Evolutionary conservation across 2,888 invertebrate genomes (phyloP).

Genomic region (Apamea crenata): DNA sequence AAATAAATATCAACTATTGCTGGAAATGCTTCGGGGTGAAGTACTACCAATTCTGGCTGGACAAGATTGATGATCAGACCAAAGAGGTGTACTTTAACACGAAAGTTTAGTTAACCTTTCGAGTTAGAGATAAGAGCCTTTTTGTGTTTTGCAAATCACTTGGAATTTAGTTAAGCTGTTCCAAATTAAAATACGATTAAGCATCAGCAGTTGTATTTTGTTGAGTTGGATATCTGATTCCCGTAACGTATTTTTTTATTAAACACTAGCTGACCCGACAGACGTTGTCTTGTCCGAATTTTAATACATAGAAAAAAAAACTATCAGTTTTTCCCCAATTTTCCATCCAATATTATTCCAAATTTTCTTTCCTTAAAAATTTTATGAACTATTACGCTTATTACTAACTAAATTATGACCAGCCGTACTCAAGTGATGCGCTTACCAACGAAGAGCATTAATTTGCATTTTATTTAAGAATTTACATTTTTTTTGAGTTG

Average conservation of each 20-base stretch:
- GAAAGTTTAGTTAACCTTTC: conserved; percentile 30
- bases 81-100: conserved; percentile 22
- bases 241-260: not conserved
- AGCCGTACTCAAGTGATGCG: not conserved
- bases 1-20: conserved; percentile 62
- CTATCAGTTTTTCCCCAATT: not conserved
- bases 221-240: not conserved
- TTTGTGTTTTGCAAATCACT: not conserved
- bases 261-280: not conserved
- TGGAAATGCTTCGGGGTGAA: conserved; percentile 20
- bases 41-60: conserved; percentile 16
- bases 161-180: not conserved
- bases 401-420: not conserved
- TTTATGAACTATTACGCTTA: not conserved
- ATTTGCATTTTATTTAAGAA: not conserved
- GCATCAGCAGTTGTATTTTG: not conserved
- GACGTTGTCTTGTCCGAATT: not conserved
- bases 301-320: not conserved
- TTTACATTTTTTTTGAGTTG: not conserved
- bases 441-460: not conserved
- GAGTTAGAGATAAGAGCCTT: not conserved
- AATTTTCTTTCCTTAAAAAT: not conserved
- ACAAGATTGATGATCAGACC: conserved; percentile 51
- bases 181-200: not conserved
- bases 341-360: not conserved